These are phyloP conservation scores for Diceros bicornis DNA, from an alignment of 2,797 vertebrate species.

Conservation along the genomic window DNA sequence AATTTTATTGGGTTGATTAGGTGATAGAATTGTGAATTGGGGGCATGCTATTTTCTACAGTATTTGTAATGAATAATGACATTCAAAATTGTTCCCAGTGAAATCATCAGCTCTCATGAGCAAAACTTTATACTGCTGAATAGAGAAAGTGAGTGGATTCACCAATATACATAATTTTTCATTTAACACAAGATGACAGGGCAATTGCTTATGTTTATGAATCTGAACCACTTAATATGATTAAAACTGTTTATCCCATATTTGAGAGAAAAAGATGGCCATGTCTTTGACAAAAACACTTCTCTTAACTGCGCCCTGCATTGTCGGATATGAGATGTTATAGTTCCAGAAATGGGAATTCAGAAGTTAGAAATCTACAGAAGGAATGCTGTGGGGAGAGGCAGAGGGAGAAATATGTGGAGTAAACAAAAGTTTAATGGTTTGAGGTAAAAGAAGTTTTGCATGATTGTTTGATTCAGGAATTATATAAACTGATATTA, in stretches of 20 bases:
- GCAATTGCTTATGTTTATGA: not conserved
- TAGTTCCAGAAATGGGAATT: not conserved
- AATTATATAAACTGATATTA: slow-evolving; percentile 82
- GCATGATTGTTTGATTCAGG: slow-evolving; percentile 76
- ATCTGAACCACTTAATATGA: not conserved
- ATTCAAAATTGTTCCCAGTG: slow-evolving; percentile 64
- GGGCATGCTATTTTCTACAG: slow-evolving; percentile 48
- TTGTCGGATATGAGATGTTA: not conserved
- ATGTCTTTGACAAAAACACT: not conserved
- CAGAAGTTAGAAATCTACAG: slow-evolving; percentile 25
- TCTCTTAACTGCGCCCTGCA: not conserved
- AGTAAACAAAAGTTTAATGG: slow-evolving; percentile 75
- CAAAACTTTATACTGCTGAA: not conserved
- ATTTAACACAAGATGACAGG: slow-evolving; percentile 7
- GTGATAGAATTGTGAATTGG: slow-evolving; percentile 67
- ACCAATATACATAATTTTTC: slow-evolving; percentile 58
- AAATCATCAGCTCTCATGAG: slow-evolving; percentile 40
- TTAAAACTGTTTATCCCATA: not conserved
- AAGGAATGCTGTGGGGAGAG: not conserved
- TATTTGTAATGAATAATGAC: slow-evolving; percentile 62
- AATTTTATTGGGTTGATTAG: slow-evolving; percentile 71
- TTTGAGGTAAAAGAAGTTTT: slow-evolving; percentile 79
- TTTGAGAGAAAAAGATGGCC: not conserved
- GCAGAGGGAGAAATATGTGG: slow-evolving; percentile 14
- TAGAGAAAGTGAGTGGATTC: not conserved